Conservation (phyloP, 2,888 invertebrate genomes). For the Morpho achilles region DNA sequence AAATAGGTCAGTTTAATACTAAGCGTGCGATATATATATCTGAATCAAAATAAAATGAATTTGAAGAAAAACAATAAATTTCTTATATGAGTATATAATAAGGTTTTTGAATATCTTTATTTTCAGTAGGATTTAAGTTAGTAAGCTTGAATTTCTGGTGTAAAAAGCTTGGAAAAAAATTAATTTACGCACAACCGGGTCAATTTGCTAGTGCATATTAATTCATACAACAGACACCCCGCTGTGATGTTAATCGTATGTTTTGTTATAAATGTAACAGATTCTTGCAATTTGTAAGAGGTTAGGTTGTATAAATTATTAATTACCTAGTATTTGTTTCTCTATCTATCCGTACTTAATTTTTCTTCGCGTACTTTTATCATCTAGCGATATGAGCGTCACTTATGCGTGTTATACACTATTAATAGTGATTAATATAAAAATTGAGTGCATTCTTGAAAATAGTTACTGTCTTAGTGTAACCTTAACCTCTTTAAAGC, state of each 20-base stretch:
- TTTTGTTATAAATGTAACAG: constrained; percentile 8
- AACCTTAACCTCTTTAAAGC: no score
- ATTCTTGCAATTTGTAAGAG: constrained; percentile 11
- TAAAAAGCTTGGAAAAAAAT: background rate
- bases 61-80: no score
- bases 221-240: constrained; percentile 10
- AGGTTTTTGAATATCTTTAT: no score
- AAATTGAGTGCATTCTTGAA: no score
- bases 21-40: no score
- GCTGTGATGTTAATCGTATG: constrained; percentile 12
- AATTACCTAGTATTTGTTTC: constrained; percentile 5
- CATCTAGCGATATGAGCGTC: background rate
- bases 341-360: constrained; percentile 1
- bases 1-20: no score
- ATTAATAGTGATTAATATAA: background rate
- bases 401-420: background rate
- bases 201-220: background rate
- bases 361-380: constrained; percentile 1
- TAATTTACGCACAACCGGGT: background rate
- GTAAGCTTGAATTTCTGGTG: no score
- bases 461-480: no score
- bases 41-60: no score
- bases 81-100: no score
- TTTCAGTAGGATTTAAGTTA: no score
- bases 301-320: constrained; percentile 9